Evolutionary conservation across 2,888 invertebrate species (phyloP).

Genomic region (Drosophila pseudotalamancana): DNA sequence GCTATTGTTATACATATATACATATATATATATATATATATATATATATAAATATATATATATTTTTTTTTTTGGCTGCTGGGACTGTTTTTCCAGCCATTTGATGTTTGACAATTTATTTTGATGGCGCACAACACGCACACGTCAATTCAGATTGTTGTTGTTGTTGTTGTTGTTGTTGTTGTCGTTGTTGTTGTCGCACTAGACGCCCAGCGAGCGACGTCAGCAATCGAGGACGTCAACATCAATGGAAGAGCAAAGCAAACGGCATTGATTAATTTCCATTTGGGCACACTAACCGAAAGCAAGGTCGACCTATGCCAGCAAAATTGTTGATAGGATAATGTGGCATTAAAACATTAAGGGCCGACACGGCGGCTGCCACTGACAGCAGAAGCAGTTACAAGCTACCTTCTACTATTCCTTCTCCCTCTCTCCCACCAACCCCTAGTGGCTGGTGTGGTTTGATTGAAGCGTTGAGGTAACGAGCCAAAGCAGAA

Average conservation of each 20-base stretch:
- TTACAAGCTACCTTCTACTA: too few relatives aligned
- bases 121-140: conserved; percentile 72
- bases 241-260: conserved; percentile 48
- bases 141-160: conserved; percentile 34
- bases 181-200: conserved; percentile 31
- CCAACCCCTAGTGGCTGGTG: background rate
- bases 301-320: conserved; percentile 59
- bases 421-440: background rate
- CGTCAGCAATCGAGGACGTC: conserved; percentile 40
- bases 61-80: conserved; percentile 33
- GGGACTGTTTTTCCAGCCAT: conserved; percentile 37
- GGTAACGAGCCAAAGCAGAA: conserved; percentile 33
- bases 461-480: conserved; percentile 38
- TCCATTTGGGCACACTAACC: conserved; percentile 56
- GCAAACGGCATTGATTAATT: conserved; percentile 76
- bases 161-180: conserved; percentile 24
- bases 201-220: conserved; percentile 33
- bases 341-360: conserved; percentile 74
- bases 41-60: too few relatives aligned
- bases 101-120: conserved; percentile 76
- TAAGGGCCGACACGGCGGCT: conserved; percentile 49
- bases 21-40: too few relatives aligned
- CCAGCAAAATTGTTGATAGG: conserved; percentile 68
- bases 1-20: conserved; percentile 28
- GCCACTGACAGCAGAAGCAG: background rate